Evolutionary conservation across 1,140 invertebrate species (phyloP).

Genomic region (Neuroterus valhalla): DNA sequence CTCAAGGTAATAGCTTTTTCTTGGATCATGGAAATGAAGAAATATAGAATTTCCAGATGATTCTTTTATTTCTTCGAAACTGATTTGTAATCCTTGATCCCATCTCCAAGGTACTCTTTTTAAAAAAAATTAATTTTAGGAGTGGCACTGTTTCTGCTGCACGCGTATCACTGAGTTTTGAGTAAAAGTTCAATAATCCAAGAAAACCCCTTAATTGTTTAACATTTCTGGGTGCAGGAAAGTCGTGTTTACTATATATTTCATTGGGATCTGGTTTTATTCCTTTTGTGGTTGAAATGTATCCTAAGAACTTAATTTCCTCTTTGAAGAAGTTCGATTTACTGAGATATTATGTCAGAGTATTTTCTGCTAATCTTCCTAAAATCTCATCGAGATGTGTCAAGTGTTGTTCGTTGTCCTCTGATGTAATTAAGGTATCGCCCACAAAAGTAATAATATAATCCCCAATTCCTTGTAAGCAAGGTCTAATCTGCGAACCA

Average conservation of each 20-base stretch:
- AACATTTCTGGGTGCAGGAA: slow-evolving; percentile 40
- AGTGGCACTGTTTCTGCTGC: slow-evolving; percentile 43
- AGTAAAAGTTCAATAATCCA: background rate
- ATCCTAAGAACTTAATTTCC: slow-evolving; percentile 30
- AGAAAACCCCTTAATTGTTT: too few relatives aligned
- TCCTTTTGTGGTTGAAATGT: slow-evolving; percentile 38
- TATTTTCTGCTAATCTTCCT: background rate
- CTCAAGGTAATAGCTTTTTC: too few relatives aligned
- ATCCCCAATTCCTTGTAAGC: background rate
- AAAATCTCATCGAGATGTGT: slow-evolving; percentile 39
- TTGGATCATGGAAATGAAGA: too few relatives aligned
- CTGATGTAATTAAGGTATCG: slow-evolving; percentile 45
- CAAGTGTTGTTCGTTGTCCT: slow-evolving; percentile 41
- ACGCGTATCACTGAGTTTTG: background rate
- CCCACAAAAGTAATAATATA: slow-evolving; percentile 47
- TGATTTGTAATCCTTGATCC: too few relatives aligned
- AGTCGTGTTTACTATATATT: slow-evolving; percentile 43
- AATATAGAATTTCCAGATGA: too few relatives aligned
- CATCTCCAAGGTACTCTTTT: slow-evolving; percentile 38
- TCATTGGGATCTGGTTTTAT: slow-evolving; percentile 48
- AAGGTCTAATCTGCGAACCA: slow-evolving; percentile 41
- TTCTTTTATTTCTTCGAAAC: too few relatives aligned
- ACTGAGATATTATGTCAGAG: slow-evolving; percentile 1
- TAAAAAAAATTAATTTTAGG: slow-evolving; percentile 49
- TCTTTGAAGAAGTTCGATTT: background rate